Conservation (phyloP, 2,888 invertebrate species). For the Agrochola litura region DNA sequence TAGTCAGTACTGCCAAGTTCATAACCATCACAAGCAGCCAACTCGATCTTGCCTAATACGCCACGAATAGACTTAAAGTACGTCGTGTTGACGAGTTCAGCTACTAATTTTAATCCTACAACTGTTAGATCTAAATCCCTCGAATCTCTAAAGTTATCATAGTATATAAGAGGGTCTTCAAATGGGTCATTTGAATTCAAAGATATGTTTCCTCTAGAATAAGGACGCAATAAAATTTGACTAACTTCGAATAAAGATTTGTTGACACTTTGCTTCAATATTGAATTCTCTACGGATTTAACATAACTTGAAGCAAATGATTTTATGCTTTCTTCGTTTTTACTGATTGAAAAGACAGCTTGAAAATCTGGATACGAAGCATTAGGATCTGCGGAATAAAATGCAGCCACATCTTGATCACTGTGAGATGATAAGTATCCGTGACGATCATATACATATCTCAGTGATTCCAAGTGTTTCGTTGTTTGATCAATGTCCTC, state of each 20-base stretch:
- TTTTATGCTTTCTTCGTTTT: conserved; percentile 25
- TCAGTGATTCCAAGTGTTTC: conserved; percentile 34
- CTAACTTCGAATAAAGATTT: conserved; percentile 32
- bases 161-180: conserved; percentile 74
- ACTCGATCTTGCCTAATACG: conserved; percentile 21
- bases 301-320: conserved; percentile 32
- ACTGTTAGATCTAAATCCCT: conserved; percentile 45
- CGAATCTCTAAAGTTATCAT: conserved; percentile 45
- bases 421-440: conserved; percentile 38
- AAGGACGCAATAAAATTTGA: conserved; percentile 33
- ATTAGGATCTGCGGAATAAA: conserved; percentile 32
- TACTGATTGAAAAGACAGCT: not conserved
- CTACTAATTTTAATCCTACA: conserved; percentile 36
- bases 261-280: conserved; percentile 46
- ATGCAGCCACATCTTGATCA: conserved; percentile 8
- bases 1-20: conserved; percentile 44
- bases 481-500: conserved; percentile 1
- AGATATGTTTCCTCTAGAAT: conserved; percentile 55
- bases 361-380: conserved; percentile 47
- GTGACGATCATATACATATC: conserved; percentile 50
- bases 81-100: conserved; percentile 34
- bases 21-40: conserved; percentile 36
- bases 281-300: conserved; percentile 47
- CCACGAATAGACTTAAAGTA: conserved; percentile 50
- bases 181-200: conserved; percentile 61